Base-by-base conservation (phyloP, 2,797 vertebrate genomes). In the Semaprochilodus insignis region DNA sequence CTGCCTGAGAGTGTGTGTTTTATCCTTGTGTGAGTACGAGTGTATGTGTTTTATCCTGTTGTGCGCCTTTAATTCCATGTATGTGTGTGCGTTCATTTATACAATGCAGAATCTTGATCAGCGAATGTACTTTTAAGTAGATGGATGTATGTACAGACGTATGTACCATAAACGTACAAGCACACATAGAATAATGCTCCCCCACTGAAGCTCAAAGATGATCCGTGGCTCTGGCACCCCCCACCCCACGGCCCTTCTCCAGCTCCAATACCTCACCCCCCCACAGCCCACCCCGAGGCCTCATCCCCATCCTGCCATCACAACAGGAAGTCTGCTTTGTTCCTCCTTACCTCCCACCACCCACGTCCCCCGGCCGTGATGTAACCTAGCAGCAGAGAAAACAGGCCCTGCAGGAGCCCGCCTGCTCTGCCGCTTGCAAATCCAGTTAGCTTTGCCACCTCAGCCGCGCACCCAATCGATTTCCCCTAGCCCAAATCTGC, bases 261-360 rank as follows among this genome's bases (percentile, higher is more conserved):
- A 72, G 25, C 67, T 70, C 21, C 67, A 51, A 25, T 48, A 73
- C 25, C 80, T 70, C 79, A 63, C 55, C 77, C 69, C 76, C 74
- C 62, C 10, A 3, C 77, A 62, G 71, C 77, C 82, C 81, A 73
- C 73, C 85, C 83, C 31, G 77, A 23, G 77, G 83, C 88, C 82
- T 73, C 36, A 44, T 25, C 85, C 85, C 89, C 85, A 85, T 91
- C 91, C 87, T 90, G 83, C 85, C 85, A 88, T 90, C 88, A 88
- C 90, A 86, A 92, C 91, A 91, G 91, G 91, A 92, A 92, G 91
- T 92, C 87, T 77, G 88, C 88, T 91, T 89, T 85, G 78, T 89
- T 91, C 86, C 81, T 85, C 81, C 86, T 89, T 75, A 86, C 85
- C 85, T 79, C 85, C 84, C 72, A 63, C 86, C 71, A 31, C 83